Conservation (phyloP, 2,113 vertebrate genomes). For the Scopus umbretta region DNA sequence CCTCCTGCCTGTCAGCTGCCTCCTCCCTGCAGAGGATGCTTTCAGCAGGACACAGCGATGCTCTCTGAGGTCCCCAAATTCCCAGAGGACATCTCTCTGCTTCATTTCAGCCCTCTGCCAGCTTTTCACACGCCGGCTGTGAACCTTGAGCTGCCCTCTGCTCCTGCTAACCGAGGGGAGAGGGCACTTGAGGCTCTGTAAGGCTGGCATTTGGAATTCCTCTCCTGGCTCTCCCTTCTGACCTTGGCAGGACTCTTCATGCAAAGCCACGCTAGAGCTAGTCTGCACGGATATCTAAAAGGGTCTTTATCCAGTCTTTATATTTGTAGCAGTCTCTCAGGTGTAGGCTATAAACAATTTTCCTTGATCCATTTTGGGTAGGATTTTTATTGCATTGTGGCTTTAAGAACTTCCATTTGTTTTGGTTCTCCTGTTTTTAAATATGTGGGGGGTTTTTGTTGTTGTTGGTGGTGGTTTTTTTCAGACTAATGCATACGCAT, state of each 20-base stretch:
- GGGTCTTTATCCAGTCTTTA: background rate
- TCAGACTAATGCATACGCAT: background rate
- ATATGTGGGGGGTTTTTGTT: too few relatives aligned
- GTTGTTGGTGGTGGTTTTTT: too few relatives aligned
- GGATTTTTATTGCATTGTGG: background rate
- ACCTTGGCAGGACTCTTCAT: background rate
- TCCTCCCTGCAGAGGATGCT: background rate
- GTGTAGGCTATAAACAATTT: background rate
- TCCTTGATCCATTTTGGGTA: background rate
- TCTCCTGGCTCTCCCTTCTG: background rate
- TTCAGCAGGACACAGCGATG: background rate
- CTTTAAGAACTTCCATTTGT: background rate
- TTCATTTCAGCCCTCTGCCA: background rate
- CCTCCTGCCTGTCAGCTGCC: background rate
- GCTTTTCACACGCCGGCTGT: background rate
- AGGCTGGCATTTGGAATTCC: background rate
- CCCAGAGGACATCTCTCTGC: background rate
- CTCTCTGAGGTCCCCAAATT: background rate
- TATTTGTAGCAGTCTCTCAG: background rate
- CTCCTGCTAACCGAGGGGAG: background rate
- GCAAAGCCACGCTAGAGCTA: background rate
- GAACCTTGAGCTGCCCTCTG: background rate
- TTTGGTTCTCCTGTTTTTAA: background rate
- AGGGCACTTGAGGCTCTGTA: background rate
- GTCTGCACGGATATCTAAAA: background rate